Evolutionary conservation across 2,113 vertebrate species (phyloP).

Genomic region (Eptesicus fuscus): DNA sequence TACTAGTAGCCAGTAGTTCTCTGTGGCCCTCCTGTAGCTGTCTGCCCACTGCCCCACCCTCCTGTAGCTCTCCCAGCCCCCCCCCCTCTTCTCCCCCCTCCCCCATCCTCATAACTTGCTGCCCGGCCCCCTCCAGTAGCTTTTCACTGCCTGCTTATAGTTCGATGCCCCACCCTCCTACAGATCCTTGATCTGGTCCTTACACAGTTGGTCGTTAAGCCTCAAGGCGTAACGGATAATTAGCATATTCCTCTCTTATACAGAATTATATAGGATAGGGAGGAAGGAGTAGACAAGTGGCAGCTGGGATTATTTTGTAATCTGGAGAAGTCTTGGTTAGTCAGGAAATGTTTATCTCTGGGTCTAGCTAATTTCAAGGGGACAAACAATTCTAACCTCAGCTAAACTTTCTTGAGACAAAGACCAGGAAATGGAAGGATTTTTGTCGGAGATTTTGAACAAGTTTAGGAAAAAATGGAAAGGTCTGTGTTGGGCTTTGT

Average conservation of each 20-base stretch:
- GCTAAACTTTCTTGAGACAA: not conserved
- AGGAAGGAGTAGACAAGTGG: not conserved
- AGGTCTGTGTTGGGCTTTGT: not conserved
- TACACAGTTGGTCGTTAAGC: no score
- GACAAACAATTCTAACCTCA: not conserved
- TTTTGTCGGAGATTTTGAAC: not conserved
- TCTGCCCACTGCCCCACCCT: no score
- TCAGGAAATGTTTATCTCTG: not conserved
- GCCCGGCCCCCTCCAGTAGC: no score
- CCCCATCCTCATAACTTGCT: no score
- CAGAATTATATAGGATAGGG: not conserved
- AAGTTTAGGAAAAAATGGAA: not conserved
- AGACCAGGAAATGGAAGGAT: not conserved
- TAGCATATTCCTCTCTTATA: no score
- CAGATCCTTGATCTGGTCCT: no score
- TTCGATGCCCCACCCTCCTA: no score
- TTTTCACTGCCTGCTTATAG: no score
- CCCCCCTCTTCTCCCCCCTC: no score
- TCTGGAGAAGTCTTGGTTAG: not conserved
- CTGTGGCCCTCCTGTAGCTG: no score
- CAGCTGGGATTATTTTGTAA: not conserved
- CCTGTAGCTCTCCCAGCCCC: no score
- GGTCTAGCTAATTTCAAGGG: not conserved
- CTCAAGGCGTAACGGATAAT: no score
- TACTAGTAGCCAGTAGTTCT: not conserved